Conservation (phyloP, 2,888 invertebrate genomes). For the Myathropa florea region DNA sequence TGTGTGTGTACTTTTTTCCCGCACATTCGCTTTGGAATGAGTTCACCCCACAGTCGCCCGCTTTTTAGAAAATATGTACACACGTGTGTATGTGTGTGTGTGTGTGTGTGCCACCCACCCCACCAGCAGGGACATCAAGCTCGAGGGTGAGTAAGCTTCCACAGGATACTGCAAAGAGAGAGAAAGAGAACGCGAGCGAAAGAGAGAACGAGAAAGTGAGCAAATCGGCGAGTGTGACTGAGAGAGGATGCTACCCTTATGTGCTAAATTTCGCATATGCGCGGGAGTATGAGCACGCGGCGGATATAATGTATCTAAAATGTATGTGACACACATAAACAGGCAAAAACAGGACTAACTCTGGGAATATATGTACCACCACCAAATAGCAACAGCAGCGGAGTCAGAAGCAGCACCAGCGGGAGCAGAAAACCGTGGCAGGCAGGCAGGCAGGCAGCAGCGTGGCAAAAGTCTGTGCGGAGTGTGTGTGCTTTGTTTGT, state of each 20-base stretch:
- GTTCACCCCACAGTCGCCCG: background rate
- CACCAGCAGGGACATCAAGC: background rate
- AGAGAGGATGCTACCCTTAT: slow-evolving; percentile 52
- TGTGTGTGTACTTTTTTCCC: slow-evolving; percentile 59
- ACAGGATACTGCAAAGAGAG: background rate
- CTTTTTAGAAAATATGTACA: slow-evolving; percentile 1
- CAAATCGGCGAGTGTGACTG: background rate
- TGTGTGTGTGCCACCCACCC: background rate
- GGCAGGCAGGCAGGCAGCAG: background rate
- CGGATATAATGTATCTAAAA: slow-evolving; percentile 71
- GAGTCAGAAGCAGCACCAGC: background rate
- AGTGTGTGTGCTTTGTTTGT: slow-evolving; percentile 60
- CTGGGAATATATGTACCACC: slow-evolving; percentile 10
- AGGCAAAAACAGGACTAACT: slow-evolving; percentile 28
- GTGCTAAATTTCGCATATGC: slow-evolving; percentile 71
- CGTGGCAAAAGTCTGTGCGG: background rate
- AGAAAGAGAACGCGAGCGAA: slow-evolving; percentile 34
- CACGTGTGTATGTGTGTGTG: background rate
- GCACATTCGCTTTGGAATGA: slow-evolving; percentile 43
- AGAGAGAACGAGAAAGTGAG: slow-evolving; percentile 1
- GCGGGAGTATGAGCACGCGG: slow-evolving; percentile 71
- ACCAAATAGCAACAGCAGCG: slow-evolving; percentile 39
- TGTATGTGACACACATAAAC: slow-evolving; percentile 69
- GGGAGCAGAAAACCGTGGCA: background rate
- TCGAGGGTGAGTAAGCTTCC: background rate